A percentile compares a stretch with the other conserved stretches of the same genome.
Conservation (phyloP, 2,797 vertebrate species). For the Falco biarmicus region DNA sequence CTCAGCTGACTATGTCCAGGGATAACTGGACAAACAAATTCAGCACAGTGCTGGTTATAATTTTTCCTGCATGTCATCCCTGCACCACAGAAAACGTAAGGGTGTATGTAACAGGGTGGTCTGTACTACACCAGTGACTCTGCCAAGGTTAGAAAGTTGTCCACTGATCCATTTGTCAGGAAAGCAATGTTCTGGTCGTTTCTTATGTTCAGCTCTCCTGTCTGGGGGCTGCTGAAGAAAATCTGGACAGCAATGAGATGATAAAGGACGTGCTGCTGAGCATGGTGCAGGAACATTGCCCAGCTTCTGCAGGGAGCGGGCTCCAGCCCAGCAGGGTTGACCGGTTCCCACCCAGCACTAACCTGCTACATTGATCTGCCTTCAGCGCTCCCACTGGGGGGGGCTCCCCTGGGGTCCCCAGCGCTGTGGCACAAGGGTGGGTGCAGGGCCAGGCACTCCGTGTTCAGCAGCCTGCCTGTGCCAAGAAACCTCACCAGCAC, state of each 20-base stretch:
- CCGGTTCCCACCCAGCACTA: neutral
- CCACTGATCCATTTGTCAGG: neutral
- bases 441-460: neutral
- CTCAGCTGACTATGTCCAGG: neutral
- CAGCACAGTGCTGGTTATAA: neutral
- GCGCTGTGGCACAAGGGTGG: neutral
- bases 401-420: neutral
- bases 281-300: neutral
- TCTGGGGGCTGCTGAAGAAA: neutral
- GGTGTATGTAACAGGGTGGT: neutral
- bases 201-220: neutral
- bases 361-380: neutral
- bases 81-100: neutral
- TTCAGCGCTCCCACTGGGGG: neutral
- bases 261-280: neutral
- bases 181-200: neutral
- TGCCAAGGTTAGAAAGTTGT: neutral
- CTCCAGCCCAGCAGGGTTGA: neutral
- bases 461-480: rapidly evolving
- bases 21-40: neutral
- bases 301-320: neutral
- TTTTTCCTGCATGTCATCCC: neutral
- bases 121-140: neutral
- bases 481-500: neutral
- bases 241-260: neutral